A percentile compares a stretch with the other conserved stretches of the same genome.
Conservation (phyloP, 2,888 invertebrate genomes). For the Acanthopleura granulata region DNA sequence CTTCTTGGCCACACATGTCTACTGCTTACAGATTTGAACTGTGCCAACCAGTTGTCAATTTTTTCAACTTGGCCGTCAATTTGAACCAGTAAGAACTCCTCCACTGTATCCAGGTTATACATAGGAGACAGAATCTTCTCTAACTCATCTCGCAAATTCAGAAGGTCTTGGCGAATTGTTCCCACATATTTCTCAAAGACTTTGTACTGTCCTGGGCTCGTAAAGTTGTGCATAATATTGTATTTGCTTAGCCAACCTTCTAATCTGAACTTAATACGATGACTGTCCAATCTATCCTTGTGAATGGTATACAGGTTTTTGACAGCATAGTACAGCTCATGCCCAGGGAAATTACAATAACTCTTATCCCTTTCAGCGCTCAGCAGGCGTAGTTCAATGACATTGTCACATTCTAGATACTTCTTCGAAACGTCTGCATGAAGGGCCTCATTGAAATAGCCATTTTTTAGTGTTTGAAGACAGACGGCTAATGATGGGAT, state of each 20-base stretch:
- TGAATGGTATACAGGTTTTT: slow-evolving; percentile 31
- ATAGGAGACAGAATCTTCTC: slow-evolving; percentile 22
- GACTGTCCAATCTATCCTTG: slow-evolving; percentile 11
- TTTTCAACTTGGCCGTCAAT: slow-evolving; percentile 14
- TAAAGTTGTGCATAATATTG: slow-evolving; percentile 32
- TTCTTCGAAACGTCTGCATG: slow-evolving; percentile 22
- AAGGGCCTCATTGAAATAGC: slow-evolving; percentile 32
- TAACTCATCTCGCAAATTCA: slow-evolving; percentile 22
- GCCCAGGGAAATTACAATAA: slow-evolving; percentile 71
- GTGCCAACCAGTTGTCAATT: neutral
- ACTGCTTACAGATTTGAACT: neutral
- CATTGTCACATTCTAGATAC: slow-evolving; percentile 9
- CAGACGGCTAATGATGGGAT: slow-evolving; percentile 67
- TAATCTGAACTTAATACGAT: slow-evolving; percentile 23
- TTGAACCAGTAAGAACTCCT: slow-evolving; percentile 40
- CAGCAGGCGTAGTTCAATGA: slow-evolving; percentile 27
- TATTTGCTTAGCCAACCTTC: slow-evolving; percentile 38
- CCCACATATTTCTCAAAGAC: slow-evolving; percentile 24
- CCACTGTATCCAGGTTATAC: slow-evolving; percentile 33
- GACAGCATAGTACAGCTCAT: slow-evolving; percentile 64
- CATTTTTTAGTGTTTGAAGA: slow-evolving; percentile 38
- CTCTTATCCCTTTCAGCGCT: slow-evolving; percentile 22
- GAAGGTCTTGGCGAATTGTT: slow-evolving; percentile 20
- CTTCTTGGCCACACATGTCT: slow-evolving; percentile 1
- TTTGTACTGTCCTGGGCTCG: slow-evolving; percentile 35